These are phyloP conservation scores for Limenitis camilla DNA, from an alignment of 2,888 invertebrate species.

Conservation along the genomic window DNA sequence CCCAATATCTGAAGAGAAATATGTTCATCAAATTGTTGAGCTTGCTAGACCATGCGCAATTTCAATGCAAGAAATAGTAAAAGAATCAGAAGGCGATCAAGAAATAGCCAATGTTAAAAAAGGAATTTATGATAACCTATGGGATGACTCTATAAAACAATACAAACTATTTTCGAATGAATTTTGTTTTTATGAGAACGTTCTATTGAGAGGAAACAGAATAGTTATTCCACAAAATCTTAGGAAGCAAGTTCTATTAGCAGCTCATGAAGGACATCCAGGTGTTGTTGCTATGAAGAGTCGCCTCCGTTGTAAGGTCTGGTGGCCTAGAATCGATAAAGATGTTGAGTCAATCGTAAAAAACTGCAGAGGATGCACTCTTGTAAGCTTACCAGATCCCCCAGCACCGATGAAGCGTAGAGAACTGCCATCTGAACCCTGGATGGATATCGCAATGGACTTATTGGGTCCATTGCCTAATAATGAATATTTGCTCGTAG, in stretches of 20 bases:
- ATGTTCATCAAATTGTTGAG: too few relatives aligned
- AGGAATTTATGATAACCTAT: too few relatives aligned
- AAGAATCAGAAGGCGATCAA: too few relatives aligned
- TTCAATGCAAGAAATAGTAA: too few relatives aligned
- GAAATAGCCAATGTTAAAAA: too few relatives aligned
- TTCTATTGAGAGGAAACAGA: too few relatives aligned
- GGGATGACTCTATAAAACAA: too few relatives aligned
- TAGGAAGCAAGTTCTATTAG: slow-evolving; percentile 21
- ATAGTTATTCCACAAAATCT: too few relatives aligned
- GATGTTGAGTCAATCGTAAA: slow-evolving; percentile 22
- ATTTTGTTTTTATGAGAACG: too few relatives aligned
- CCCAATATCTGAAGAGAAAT: too few relatives aligned
- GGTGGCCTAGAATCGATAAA: slow-evolving; percentile 39
- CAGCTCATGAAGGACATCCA: slow-evolving; percentile 38
- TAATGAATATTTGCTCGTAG: slow-evolving; percentile 23
- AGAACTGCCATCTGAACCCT: slow-evolving; percentile 28
- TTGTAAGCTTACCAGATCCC: slow-evolving; percentile 22
- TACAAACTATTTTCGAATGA: too few relatives aligned
- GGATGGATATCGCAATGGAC: slow-evolving; percentile 26
- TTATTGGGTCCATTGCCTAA: slow-evolving; percentile 27
- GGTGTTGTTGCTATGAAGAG: slow-evolving; percentile 38
- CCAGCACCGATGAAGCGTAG: slow-evolving; percentile 26
- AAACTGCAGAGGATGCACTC: slow-evolving; percentile 23
- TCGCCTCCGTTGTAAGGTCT: slow-evolving; percentile 38
- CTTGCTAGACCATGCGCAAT: too few relatives aligned